Evolutionary conservation across 2,797 vertebrate species (phyloP).

Genomic region (Pseudochaenichthys georgianus): DNA sequence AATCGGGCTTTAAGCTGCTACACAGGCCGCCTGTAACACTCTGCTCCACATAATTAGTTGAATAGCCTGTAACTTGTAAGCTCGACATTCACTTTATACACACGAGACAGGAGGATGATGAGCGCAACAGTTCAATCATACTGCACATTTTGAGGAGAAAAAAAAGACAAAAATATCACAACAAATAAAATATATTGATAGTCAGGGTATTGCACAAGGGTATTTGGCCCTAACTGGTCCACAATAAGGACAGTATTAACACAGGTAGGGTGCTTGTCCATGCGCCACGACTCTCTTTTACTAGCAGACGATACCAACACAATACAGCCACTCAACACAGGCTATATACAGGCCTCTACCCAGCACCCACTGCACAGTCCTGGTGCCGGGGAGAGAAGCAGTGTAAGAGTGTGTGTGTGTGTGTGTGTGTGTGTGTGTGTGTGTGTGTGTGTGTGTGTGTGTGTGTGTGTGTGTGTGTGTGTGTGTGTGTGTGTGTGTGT

Average conservation of each 20-base stretch:
- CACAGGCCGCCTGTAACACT: constrained; percentile 70
- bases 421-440: constrained; percentile 8
- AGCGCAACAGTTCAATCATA: constrained; percentile 51
- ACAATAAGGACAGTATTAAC: constrained; percentile 77
- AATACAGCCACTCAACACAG: constrained; percentile 80
- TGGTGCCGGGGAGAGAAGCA: constrained; percentile 69
- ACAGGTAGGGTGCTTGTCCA: constrained; percentile 80
- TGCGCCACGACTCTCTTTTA: constrained; percentile 78
- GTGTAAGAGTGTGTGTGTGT: constrained; percentile 20
- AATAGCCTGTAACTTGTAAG: constrained; percentile 78
- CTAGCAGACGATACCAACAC: constrained; percentile 80
- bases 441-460: no score
- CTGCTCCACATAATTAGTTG: constrained; percentile 80
- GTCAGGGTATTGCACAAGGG: constrained; percentile 82
- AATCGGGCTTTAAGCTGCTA: constrained; percentile 64
- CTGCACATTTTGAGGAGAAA: constrained; percentile 52
- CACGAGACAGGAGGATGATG: constrained; percentile 32
- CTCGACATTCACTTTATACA: constrained; percentile 73
- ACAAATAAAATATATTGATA: constrained; percentile 76
- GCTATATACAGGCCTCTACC: constrained; percentile 78
- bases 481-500: constrained; percentile 24
- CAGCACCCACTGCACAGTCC: constrained; percentile 63
- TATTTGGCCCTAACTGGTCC: constrained; percentile 80
- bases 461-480: background rate
- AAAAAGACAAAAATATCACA: constrained; percentile 44